phyloP scores from a whole-genome alignment of 92 coral and sea anemone genomes.

The Phenganax marumi region DNA sequence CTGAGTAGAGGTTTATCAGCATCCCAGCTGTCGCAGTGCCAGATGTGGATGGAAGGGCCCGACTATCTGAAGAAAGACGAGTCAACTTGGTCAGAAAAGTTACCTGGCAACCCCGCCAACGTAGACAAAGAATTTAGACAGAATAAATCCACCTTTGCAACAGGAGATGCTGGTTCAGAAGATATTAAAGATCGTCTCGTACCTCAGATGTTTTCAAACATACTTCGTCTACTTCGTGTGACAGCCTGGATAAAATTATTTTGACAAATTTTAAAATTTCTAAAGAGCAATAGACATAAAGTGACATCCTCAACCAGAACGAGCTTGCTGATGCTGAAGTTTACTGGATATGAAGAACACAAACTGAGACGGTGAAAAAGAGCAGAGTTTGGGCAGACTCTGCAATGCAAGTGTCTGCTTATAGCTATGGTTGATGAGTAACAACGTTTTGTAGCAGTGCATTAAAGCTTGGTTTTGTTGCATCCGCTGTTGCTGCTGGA shows the following conservation, averaged over 20 bases:
- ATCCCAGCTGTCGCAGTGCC: slow-evolving; percentile 30
- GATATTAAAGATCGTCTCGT: slow-evolving; percentile 12
- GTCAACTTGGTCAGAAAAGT: slow-evolving; percentile 49
- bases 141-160: slow-evolving; percentile 7
- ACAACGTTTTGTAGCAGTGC: no score
- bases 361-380: slow-evolving; percentile 35
- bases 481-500: no score
- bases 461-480: no score
- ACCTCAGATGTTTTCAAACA: slow-evolving; percentile 47
- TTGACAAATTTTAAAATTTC: slow-evolving; percentile 36
- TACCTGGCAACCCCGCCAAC: slow-evolving; percentile 14
- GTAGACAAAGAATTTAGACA: slow-evolving; percentile 32
- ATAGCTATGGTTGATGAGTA: no score
- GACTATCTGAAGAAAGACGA: slow-evolving; percentile 29
- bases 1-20: slow-evolving; percentile 52
- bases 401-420: slow-evolving; percentile 32
- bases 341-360: slow-evolving; percentile 40
- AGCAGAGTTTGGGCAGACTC: slow-evolving; percentile 21
- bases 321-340: slow-evolving; percentile 41
- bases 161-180: not conserved
- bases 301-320: not conserved
- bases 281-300: not conserved
- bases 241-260: slow-evolving; percentile 54
- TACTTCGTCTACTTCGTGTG: slow-evolving; percentile 37
- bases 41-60: slow-evolving; percentile 51